Percentiles rank a stretch among this genome's conserved stretches.
Evolutionary conservation across 2,113 vertebrate genomes (phyloP).

Genomic region (Micromys minutus): DNA sequence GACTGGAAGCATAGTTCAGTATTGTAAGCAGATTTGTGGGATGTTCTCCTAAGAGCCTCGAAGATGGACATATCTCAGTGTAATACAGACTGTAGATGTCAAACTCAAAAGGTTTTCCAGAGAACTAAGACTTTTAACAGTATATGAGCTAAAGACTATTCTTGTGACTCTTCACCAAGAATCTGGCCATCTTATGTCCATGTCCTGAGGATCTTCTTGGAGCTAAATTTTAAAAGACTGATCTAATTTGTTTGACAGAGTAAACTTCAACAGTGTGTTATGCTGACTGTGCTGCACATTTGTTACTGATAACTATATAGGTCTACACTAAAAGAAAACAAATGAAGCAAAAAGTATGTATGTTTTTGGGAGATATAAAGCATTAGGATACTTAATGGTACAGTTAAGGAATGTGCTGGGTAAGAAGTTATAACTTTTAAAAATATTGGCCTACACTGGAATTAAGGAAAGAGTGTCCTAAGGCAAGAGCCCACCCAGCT

Average conservation of each 20-base stretch:
- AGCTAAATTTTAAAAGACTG: neutral
- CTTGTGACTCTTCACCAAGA: neutral
- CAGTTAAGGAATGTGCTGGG: too few species aligned
- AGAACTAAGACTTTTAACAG: neutral
- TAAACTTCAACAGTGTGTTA: neutral
- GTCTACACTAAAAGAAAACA: neutral
- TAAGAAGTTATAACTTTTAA: neutral
- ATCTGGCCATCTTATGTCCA: neutral
- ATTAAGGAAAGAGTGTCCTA: neutral
- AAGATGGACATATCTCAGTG: too few species aligned
- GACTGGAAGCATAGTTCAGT: neutral
- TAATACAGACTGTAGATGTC: neutral
- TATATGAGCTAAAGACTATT: neutral
- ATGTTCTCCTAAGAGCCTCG: neutral
- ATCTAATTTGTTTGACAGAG: neutral
- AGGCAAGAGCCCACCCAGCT: neutral
- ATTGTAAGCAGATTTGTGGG: neutral
- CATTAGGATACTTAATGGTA: neutral
- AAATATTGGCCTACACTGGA: neutral
- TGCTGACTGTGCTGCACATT: neutral
- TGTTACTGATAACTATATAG: neutral
- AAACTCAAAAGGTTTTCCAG: neutral
- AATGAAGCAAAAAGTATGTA: neutral
- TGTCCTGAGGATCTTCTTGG: neutral
- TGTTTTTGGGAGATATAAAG: neutral